phyloP scores from a whole-genome alignment of 2,888 invertebrate species.

The Microplitis manilae region DNA sequence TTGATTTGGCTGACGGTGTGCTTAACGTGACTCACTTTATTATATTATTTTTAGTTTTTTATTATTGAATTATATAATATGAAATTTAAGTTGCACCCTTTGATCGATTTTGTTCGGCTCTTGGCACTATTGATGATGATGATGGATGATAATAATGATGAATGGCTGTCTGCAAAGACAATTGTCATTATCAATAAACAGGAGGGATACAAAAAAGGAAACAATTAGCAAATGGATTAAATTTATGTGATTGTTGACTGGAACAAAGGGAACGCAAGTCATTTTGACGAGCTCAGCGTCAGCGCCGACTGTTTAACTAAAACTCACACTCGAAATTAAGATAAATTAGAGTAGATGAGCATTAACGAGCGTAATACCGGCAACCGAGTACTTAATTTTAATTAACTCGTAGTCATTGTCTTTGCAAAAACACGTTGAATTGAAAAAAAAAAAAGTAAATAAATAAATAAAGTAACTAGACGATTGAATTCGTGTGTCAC shows the following conservation, averaged over 20 bases:
- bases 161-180: not conserved
- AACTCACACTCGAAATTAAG: constrained; percentile 58
- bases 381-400: constrained; percentile 66
- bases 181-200: not conserved
- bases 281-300: not conserved
- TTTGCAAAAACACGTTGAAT: not conserved
- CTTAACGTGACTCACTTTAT: constrained; percentile 40
- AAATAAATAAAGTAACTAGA: constrained; percentile 6
- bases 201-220: not conserved
- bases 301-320: not conserved
- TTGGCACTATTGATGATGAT: not conserved
- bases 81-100: constrained; percentile 29
- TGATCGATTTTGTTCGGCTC: constrained; percentile 38
- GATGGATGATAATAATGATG: not conserved
- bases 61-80: constrained; percentile 14
- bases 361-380: constrained; percentile 64
- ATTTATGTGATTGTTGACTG: constrained; percentile 11
- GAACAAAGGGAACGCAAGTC: not conserved
- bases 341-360: constrained; percentile 68
- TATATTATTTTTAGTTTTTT: not conserved
- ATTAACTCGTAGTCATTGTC: constrained; percentile 51
- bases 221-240: constrained; percentile 1
- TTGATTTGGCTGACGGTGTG: constrained; percentile 43
- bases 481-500: constrained; percentile 46
- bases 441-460: constrained; percentile 1